These are phyloP conservation scores for Danio aesculapii DNA, from an alignment of 2,797 vertebrate species.

Conservation along the genomic window DNA sequence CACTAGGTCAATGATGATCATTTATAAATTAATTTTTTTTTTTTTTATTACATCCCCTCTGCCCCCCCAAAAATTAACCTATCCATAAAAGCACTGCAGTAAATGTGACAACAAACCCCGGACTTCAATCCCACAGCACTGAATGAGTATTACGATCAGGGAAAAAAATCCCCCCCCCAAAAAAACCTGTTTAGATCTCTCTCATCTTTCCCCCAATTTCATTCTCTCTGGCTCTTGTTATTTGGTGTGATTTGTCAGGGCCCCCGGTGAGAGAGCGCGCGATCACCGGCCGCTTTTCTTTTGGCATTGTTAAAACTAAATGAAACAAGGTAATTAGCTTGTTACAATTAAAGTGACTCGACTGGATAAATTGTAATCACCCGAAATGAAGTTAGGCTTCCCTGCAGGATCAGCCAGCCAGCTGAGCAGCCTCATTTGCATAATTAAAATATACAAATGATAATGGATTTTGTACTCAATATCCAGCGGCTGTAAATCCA, in stretches of 20 bases:
- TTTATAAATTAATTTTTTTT: too few relatives aligned
- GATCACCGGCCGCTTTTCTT: slow-evolving; percentile 86
- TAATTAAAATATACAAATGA: slow-evolving; percentile 99
- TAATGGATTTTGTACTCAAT: slow-evolving; percentile 99
- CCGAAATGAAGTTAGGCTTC: slow-evolving; percentile 97
- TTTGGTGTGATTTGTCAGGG: slow-evolving; percentile 43
- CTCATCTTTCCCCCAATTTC: slow-evolving; percentile 22
- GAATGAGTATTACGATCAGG: background rate
- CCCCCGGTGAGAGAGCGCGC: slow-evolving; percentile 71
- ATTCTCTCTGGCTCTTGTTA: slow-evolving; percentile 52
- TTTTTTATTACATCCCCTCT: too few relatives aligned
- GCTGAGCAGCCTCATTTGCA: slow-evolving; percentile 99
- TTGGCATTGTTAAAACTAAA: slow-evolving; percentile 99
- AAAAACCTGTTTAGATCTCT: slow-evolving; percentile 22
- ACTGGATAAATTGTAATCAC: slow-evolving; percentile 99
- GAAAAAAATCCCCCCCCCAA: background rate
- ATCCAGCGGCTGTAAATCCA: slow-evolving; percentile 99
- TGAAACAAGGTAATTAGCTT: slow-evolving; percentile 99
- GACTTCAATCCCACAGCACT: background rate
- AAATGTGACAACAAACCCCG: background rate
- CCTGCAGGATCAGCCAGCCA: slow-evolving; percentile 97
- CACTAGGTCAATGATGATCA: too few relatives aligned
- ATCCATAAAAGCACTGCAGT: background rate
- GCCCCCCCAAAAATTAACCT: background rate
- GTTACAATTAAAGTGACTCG: slow-evolving; percentile 99